A percentile compares a stretch with the other conserved stretches of the same genome.
Evolutionary conservation across 1,140 invertebrate genomes (phyloP).

Genomic region (Papilio polytes): DNA sequence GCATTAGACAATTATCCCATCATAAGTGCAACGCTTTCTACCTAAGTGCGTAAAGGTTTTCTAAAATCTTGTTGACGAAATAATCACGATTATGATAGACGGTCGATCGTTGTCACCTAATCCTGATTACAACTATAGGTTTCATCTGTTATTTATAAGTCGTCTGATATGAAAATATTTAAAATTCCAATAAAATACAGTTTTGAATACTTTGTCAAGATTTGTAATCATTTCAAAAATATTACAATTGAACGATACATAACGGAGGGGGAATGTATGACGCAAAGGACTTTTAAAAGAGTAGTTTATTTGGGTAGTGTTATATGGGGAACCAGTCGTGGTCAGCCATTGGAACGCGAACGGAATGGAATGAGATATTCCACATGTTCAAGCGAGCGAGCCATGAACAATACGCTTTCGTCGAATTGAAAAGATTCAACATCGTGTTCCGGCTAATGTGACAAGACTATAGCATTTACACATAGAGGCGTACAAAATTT

Average conservation of each 20-base stretch:
- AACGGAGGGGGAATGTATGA: background rate
- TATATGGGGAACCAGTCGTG: slow-evolving; percentile 46
- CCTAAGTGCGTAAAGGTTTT: background rate
- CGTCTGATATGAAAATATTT: background rate
- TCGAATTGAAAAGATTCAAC: slow-evolving; percentile 31
- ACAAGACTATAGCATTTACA: background rate
- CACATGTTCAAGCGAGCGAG: slow-evolving; percentile 55
- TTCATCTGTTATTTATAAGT: background rate
- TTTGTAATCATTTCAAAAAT: slow-evolving; percentile 15
- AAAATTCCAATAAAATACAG: background rate
- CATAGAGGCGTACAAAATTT: background rate
- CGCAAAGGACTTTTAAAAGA: background rate
- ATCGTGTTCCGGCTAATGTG: slow-evolving; percentile 12
- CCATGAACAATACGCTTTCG: slow-evolving; percentile 47
- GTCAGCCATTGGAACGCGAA: slow-evolving; percentile 61
- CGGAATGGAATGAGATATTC: slow-evolving; percentile 60
- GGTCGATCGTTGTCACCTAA: background rate
- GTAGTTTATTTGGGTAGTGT: slow-evolving; percentile 16
- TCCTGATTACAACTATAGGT: background rate
- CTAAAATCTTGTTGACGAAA: background rate
- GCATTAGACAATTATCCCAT: background rate
- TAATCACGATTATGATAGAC: background rate
- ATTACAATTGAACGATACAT: background rate
- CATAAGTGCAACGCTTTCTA: background rate
- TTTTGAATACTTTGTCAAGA: background rate